Percentiles rank a stretch among this genome's conserved stretches.
phyloP scores from a whole-genome alignment of 1,140 invertebrate genomes.

The Scaptomyza pallida region DNA sequence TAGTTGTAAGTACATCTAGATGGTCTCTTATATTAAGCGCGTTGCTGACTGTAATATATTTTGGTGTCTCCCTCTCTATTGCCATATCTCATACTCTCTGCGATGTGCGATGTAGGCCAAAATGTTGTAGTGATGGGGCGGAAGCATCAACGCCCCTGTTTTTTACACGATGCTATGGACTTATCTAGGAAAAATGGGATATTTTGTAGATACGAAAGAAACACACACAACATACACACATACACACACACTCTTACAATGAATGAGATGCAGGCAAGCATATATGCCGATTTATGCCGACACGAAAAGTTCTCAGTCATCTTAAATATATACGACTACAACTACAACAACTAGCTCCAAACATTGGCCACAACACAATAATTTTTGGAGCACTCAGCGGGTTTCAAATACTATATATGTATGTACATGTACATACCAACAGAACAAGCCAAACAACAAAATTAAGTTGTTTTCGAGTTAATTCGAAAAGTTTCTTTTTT shows the following conservation, averaged over 20 bases:
- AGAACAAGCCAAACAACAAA: conserved; percentile 21
- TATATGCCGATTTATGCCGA: conserved; percentile 11
- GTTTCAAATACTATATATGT: conserved; percentile 31
- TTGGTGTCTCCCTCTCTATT: background rate
- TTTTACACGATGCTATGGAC: conserved; percentile 31
- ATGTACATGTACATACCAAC: conserved; percentile 14
- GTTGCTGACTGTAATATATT: conserved; percentile 18
- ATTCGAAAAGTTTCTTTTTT: conserved; percentile 62
- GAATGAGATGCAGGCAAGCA: background rate
- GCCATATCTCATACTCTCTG: conserved; percentile 1
- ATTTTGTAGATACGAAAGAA: conserved; percentile 39
- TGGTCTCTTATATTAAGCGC: conserved; percentile 32
- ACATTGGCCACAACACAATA: conserved; percentile 38
- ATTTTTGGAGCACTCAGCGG: conserved; percentile 34
- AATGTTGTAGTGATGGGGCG: conserved; percentile 30
- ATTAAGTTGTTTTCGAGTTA: conserved; percentile 69
- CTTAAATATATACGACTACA: conserved; percentile 12
- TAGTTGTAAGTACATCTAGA: background rate
- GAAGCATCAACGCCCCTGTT: conserved; percentile 40
- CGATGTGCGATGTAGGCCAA: conserved; percentile 46
- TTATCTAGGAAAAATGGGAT: conserved; percentile 53
- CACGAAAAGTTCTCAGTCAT: conserved; percentile 24
- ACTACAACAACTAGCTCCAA: background rate
- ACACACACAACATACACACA: conserved; percentile 22
- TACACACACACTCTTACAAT: conserved; percentile 9